These are phyloP conservation scores for Colletes latitarsis DNA, from an alignment of 1,140 invertebrate genomes.

Conservation along the genomic window DNA sequence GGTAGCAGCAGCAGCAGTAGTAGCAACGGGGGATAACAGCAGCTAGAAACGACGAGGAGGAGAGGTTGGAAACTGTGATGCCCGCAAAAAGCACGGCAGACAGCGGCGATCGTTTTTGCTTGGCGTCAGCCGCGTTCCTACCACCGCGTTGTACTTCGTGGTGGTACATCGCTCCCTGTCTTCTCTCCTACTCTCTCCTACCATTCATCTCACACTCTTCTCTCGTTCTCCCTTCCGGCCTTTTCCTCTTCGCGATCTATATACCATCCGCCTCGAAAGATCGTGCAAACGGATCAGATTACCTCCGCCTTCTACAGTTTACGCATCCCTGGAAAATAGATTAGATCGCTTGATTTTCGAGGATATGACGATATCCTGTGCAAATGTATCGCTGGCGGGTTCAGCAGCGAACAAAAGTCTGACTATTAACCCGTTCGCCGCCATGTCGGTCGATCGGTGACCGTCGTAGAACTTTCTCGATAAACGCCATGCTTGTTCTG, in stretches of 20 bases:
- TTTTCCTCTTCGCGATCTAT: conserved; percentile 58
- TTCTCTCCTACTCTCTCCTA: background rate
- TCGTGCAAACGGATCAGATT: conserved; percentile 73
- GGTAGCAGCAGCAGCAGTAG: conserved; percentile 56
- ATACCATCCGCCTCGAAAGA: conserved; percentile 69
- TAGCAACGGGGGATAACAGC: conserved; percentile 66
- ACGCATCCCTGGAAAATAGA: conserved; percentile 47
- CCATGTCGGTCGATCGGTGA: too few relatives aligned
- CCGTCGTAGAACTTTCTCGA: too few relatives aligned
- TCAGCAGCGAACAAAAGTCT: background rate
- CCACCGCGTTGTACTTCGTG: conserved; percentile 79
- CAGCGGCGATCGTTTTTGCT: conserved; percentile 81
- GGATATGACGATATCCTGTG: conserved; percentile 4
- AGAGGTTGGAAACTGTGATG: conserved; percentile 80
- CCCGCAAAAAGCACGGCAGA: conserved; percentile 81
- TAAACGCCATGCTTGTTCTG: too few relatives aligned
- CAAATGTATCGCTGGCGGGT: background rate
- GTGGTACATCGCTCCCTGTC: conserved; percentile 78
- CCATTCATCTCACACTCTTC: background rate
- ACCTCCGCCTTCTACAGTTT: conserved; percentile 57
- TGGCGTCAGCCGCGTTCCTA: conserved; percentile 81
- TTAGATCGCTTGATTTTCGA: conserved; percentile 31
- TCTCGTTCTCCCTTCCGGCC: conserved; percentile 42
- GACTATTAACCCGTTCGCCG: too few relatives aligned
- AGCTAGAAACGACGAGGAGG: conserved; percentile 64